Conservation (phyloP, 2,797 vertebrate species). For the Sardinella longiceps region DNA sequence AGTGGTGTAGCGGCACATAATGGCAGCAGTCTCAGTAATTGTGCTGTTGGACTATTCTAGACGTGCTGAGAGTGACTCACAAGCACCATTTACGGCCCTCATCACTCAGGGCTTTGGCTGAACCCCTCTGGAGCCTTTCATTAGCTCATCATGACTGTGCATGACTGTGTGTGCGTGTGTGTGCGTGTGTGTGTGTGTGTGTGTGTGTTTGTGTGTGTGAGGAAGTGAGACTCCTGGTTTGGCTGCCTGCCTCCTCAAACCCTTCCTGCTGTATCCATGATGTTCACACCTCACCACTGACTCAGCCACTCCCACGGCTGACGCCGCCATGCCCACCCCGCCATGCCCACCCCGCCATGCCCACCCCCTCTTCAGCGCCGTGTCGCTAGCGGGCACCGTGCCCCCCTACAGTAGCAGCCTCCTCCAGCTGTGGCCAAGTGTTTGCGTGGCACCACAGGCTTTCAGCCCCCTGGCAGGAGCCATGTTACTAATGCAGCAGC, state of each 20-base stretch:
- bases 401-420: neutral
- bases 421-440: neutral
- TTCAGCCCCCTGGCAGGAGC: neutral
- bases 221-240: neutral
- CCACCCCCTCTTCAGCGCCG: neutral
- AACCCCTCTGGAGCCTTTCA: neutral
- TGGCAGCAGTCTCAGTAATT: too few relatives aligned
- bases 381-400: neutral
- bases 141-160: conserved; percentile 27
- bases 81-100: neutral
- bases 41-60: too few relatives aligned
- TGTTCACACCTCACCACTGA: conserved; percentile 19
- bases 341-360: neutral
- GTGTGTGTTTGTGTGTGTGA: neutral
- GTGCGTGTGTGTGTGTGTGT: neutral
- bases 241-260: neutral
- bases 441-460: neutral
- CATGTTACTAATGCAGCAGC: neutral
- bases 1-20: neutral
- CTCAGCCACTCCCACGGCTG: neutral
- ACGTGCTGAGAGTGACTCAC: neutral
- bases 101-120: conserved; percentile 23
- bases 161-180: neutral
- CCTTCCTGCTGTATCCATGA: neutral
- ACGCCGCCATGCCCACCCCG: neutral